Conservation (phyloP, 2,797 vertebrate species). For the Spinibarbus caldwelli region DNA sequence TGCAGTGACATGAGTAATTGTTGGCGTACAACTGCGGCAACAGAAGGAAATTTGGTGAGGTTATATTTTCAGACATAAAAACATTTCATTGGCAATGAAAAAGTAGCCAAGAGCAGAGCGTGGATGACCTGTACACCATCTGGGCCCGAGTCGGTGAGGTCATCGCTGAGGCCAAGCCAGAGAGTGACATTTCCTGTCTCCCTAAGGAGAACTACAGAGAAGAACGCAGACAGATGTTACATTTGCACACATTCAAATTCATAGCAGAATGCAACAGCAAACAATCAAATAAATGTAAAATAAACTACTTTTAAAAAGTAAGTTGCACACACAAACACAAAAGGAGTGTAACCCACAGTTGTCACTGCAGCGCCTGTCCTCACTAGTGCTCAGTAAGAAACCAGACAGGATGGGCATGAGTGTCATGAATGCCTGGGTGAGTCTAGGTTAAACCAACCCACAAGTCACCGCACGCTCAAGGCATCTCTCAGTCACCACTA, state of each 20-base stretch:
- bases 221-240: background rate
- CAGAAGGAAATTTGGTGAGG: conserved; percentile 30
- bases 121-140: conserved; percentile 58
- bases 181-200: conserved; percentile 55
- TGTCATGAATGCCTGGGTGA: background rate
- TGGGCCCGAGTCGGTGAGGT: conserved; percentile 59
- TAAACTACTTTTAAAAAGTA: background rate
- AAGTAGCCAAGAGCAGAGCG: conserved; percentile 24
- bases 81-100: conserved; percentile 30
- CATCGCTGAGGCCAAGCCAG: conserved; percentile 55
- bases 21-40: conserved; percentile 31
- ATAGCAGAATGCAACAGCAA: background rate
- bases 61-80: conserved; percentile 44
- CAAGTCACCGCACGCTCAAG: background rate
- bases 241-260: background rate
- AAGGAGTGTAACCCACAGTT: background rate
- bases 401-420: background rate
- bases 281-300: background rate
- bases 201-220: conserved; percentile 21
- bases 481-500: background rate
- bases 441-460: conserved; percentile 7
- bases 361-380: background rate
- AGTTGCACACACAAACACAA: background rate
- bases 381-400: background rate
- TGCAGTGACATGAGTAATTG: conserved; percentile 49